phyloP scores from a whole-genome alignment of 2,888 invertebrate species.

The Spisula solida region DNA sequence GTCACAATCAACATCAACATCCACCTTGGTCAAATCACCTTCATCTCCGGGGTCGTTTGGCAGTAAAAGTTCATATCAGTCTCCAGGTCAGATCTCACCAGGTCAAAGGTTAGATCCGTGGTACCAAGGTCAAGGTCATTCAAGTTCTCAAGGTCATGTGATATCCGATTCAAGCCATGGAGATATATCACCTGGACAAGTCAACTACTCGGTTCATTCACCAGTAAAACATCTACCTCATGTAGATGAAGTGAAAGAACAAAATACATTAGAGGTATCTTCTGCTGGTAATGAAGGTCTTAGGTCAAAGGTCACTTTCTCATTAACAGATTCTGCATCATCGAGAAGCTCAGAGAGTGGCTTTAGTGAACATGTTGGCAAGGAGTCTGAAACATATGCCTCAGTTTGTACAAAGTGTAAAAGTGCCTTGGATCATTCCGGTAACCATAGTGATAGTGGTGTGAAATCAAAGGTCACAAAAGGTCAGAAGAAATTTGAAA shows the following conservation, averaged over 20 bases:
- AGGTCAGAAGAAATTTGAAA: background rate
- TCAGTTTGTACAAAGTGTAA: slow-evolving; percentile 78
- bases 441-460: slow-evolving; percentile 32
- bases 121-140: slow-evolving; percentile 37
- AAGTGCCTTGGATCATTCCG: slow-evolving; percentile 37
- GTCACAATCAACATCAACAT: slow-evolving; percentile 5
- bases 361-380: slow-evolving; percentile 75
- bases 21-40: slow-evolving; percentile 50
- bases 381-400: slow-evolving; percentile 70
- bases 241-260: slow-evolving; percentile 22
- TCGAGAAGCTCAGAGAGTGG: slow-evolving; percentile 80
- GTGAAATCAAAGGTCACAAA: slow-evolving; percentile 29
- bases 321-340: slow-evolving; percentile 74
- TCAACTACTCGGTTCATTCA: slow-evolving; percentile 33
- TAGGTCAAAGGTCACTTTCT: slow-evolving; percentile 75
- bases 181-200: slow-evolving; percentile 60
- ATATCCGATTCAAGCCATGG: slow-evolving; percentile 29
- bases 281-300: background rate
- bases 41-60: slow-evolving; percentile 59
- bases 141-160: slow-evolving; percentile 49
- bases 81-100: slow-evolving; percentile 64
- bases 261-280: background rate
- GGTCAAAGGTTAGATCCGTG: slow-evolving; percentile 64
- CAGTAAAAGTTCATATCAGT: slow-evolving; percentile 57
- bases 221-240: slow-evolving; percentile 34